Evolutionary conservation across 2,888 invertebrate species (phyloP).

Genomic region (Pseudococcus longispinus): DNA sequence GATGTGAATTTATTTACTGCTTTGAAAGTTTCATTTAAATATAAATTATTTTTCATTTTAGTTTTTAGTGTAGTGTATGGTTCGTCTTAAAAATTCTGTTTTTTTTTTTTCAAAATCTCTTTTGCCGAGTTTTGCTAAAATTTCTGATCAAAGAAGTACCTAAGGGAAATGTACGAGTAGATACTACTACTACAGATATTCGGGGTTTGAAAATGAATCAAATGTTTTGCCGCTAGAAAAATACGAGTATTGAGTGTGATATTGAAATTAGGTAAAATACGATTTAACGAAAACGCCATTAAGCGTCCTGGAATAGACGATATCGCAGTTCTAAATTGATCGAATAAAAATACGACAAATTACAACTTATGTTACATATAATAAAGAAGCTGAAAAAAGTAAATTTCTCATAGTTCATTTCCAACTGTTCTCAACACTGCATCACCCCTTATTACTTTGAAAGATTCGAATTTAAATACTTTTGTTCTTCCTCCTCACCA

Average conservation of each 20-base stretch:
- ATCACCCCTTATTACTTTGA: too few relatives aligned
- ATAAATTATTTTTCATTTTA: background rate
- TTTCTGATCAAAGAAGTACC: background rate
- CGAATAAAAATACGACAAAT: background rate
- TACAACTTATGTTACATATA: too few relatives aligned
- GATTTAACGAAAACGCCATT: background rate
- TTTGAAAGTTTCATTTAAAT: background rate
- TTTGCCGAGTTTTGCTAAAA: slow-evolving; percentile 26
- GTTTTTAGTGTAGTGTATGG: background rate
- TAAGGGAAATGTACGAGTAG: background rate
- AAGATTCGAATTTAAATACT: too few relatives aligned
- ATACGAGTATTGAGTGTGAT: background rate
- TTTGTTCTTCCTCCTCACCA: too few relatives aligned
- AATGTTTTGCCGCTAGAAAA: background rate
- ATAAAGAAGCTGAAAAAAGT: too few relatives aligned
- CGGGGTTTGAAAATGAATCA: too few relatives aligned
- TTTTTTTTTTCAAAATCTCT: background rate
- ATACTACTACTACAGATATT: background rate
- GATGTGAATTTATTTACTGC: background rate
- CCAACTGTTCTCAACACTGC: too few relatives aligned
- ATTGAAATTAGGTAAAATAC: background rate
- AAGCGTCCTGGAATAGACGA: background rate
- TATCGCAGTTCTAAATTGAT: background rate
- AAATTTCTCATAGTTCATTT: too few relatives aligned
- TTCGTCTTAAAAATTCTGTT: background rate